phyloP scores from a whole-genome alignment of 2,113 vertebrate species.

The Taurulus bubalis region DNA sequence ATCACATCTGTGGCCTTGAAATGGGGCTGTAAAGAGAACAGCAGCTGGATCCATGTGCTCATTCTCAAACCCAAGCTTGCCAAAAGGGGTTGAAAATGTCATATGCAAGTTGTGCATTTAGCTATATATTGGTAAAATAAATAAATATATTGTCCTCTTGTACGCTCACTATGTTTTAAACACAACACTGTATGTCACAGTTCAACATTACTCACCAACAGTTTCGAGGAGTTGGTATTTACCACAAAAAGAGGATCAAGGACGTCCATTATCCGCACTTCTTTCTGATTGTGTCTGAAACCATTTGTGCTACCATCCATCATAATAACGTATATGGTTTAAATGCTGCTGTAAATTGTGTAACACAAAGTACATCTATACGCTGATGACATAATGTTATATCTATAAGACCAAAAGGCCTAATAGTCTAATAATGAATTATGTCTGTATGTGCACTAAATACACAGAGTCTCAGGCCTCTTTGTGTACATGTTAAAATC shows the following conservation, averaged over 20 bases:
- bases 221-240: neutral
- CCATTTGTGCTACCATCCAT: neutral
- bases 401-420: neutral
- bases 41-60: conserved; percentile 3
- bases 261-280: neutral
- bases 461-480: neutral
- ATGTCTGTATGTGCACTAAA: neutral
- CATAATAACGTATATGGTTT: neutral
- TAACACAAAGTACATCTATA: neutral
- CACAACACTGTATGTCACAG: neutral
- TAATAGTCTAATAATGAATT: neutral
- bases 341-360: neutral
- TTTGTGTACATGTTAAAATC: neutral
- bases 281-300: neutral
- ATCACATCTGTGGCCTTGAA: conserved; percentile 1
- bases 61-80: neutral
- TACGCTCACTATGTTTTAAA: neutral
- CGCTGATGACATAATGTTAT: neutral
- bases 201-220: neutral
- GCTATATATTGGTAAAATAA: neutral
- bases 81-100: neutral
- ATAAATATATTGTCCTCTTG: neutral
- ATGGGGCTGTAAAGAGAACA: neutral
- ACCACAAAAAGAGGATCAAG: neutral
- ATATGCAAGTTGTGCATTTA: neutral